phyloP scores from a whole-genome alignment of 64 coral and sea anemone species.

The Porites australiensis region DNA sequence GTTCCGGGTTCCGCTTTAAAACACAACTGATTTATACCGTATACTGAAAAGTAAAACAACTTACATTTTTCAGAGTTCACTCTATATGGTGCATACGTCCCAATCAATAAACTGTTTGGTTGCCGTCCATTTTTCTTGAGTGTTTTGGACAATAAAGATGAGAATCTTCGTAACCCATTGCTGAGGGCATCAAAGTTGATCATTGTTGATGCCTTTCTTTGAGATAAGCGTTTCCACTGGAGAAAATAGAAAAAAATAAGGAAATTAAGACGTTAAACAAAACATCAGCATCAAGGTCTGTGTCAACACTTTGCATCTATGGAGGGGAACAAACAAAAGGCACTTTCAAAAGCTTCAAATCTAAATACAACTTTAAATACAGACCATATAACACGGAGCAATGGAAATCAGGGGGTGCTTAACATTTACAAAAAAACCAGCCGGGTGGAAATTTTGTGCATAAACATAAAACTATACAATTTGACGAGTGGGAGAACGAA shows the following conservation, averaged over 20 bases:
- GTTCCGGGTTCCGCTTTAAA: no score
- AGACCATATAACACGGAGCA: no score
- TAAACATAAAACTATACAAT: no score
- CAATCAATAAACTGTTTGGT: slow-evolving; percentile 34
- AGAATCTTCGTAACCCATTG: slow-evolving; percentile 67
- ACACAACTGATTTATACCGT: no score
- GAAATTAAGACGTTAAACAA: no score
- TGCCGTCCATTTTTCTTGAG: slow-evolving; percentile 40
- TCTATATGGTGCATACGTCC: slow-evolving; percentile 85
- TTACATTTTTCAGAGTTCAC: slow-evolving; percentile 78
- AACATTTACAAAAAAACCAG: no score
- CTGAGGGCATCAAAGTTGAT: slow-evolving; percentile 70
- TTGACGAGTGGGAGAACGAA: no score
- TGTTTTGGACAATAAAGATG: slow-evolving; percentile 38
- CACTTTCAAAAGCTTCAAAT: background rate
- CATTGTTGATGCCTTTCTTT: slow-evolving; percentile 34
- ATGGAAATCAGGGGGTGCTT: no score
- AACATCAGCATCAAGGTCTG: no score
- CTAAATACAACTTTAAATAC: no score
- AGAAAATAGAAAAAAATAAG: background rate
- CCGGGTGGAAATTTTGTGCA: no score
- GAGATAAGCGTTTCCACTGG: slow-evolving; percentile 78
- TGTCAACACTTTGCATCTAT: no score
- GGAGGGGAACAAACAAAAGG: background rate
- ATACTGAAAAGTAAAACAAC: background rate